Conservation (phyloP, 2,113 vertebrate genomes). For the Brevimyrus niger region DNA sequence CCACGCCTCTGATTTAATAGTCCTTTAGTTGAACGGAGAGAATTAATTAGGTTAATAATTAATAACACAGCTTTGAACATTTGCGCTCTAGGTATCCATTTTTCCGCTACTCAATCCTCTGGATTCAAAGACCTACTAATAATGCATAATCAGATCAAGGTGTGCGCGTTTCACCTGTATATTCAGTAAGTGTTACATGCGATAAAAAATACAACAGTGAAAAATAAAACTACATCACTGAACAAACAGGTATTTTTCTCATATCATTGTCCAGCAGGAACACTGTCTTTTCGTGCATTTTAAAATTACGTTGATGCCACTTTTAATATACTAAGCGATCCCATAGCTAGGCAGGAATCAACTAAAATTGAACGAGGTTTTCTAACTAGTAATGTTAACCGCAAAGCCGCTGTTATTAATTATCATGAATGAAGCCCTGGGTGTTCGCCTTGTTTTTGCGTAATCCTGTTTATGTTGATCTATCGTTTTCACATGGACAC, state of each 20-base stretch:
- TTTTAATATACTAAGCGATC: background rate
- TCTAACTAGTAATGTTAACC: background rate
- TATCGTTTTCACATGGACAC: background rate
- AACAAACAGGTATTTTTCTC: background rate
- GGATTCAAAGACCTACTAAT: background rate
- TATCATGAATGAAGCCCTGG: background rate
- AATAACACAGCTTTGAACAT: background rate
- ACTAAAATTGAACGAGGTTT: background rate
- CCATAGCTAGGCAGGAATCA: background rate
- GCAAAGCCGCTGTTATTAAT: background rate
- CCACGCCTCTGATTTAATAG: background rate
- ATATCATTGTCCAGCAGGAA: background rate
- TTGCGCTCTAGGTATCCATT: background rate
- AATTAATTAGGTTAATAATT: conserved; percentile 10
- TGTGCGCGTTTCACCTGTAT: background rate
- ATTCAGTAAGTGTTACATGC: background rate
- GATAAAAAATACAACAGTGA: background rate
- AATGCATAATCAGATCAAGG: background rate
- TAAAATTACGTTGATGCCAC: background rate
- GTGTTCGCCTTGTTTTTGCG: background rate
- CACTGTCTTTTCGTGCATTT: background rate
- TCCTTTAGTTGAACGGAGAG: background rate
- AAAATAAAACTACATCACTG: background rate
- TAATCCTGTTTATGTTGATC: background rate
- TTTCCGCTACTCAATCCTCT: background rate